Percentiles rank a stretch among this genome's conserved stretches.
Conservation (phyloP, 1,140 invertebrate species). For the Vanessa tameamea region DNA sequence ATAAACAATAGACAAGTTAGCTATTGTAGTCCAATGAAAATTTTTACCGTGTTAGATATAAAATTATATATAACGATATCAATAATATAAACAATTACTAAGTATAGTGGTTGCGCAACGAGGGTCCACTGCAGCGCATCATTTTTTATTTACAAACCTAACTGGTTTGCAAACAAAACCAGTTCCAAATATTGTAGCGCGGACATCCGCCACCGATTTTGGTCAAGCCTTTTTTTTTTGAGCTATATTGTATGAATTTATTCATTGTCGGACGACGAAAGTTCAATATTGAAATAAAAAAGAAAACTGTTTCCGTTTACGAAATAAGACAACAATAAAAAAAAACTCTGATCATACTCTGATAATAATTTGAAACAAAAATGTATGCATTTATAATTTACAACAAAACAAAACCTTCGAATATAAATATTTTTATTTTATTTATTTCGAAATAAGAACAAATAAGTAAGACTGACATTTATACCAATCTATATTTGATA, state of each 20-base stretch:
- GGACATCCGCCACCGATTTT: constrained; percentile 26
- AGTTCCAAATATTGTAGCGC: constrained; percentile 14
- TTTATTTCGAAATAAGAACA: neutral
- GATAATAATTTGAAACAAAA: no score
- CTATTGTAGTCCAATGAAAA: neutral
- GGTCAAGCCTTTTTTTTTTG: constrained; percentile 14
- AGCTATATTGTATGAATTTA: neutral
- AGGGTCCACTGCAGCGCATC: constrained; percentile 4
- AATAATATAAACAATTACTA: constrained; percentile 1
- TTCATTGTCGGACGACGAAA: no score
- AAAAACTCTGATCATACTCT: no score
- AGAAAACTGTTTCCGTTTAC: no score
- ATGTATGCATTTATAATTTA: no score
- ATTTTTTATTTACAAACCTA: constrained; percentile 25
- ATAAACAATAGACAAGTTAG: neutral
- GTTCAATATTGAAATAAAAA: no score
- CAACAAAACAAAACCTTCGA: no score
- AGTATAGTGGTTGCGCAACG: constrained; percentile 6
- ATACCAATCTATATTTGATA: neutral
- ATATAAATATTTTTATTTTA: neutral
- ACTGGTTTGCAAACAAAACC: constrained; percentile 26
- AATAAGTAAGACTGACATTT: no score
- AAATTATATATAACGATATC: neutral
- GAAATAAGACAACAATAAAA: no score
- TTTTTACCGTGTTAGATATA: neutral